Conservation (phyloP, 2,888 invertebrate species). For the Zaprionus bogoriensis region DNA sequence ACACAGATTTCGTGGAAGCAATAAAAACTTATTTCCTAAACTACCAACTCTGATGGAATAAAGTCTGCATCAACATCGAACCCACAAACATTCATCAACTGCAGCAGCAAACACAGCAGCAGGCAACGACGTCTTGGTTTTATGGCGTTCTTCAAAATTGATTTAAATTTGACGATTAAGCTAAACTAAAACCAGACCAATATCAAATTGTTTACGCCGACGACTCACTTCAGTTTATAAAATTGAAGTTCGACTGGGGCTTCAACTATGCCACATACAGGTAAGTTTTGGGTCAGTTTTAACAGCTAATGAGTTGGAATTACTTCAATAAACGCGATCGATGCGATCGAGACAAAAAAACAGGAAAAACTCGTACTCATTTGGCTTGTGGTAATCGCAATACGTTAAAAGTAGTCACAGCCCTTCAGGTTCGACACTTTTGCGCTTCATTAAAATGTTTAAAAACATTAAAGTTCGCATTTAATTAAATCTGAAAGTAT, state of each 20-base stretch:
- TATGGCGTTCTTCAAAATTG: constrained; percentile 67
- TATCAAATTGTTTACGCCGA: constrained; percentile 48
- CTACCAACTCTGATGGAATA: constrained; percentile 24
- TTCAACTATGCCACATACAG: constrained; percentile 70
- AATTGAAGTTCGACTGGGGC: constrained; percentile 30
- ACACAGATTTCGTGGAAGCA: constrained; percentile 68
- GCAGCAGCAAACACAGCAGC: constrained; percentile 30
- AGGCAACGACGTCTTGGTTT: constrained; percentile 39
- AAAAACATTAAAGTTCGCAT: constrained; percentile 54
- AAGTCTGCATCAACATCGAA: constrained; percentile 30
- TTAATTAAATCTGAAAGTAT: constrained; percentile 34
- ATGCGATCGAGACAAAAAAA: constrained; percentile 19
- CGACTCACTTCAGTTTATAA: constrained; percentile 37
- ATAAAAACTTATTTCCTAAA: constrained; percentile 57
- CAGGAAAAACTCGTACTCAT: constrained; percentile 15
- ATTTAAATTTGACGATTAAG: constrained; percentile 73
- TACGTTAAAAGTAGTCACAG: constrained; percentile 14
- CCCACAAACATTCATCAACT: constrained; percentile 48
- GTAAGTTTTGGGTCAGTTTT: constrained; percentile 50
- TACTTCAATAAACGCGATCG: constrained; percentile 34
- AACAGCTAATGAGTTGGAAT: constrained; percentile 57
- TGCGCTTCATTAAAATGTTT: constrained; percentile 12
- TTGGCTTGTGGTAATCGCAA: constrained; percentile 22
- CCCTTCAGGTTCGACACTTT: constrained; percentile 14
- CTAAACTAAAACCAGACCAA: constrained; percentile 36